Evolutionary conservation across 2,888 invertebrate genomes (phyloP).

Genomic region (Acleris emargana): DNA sequence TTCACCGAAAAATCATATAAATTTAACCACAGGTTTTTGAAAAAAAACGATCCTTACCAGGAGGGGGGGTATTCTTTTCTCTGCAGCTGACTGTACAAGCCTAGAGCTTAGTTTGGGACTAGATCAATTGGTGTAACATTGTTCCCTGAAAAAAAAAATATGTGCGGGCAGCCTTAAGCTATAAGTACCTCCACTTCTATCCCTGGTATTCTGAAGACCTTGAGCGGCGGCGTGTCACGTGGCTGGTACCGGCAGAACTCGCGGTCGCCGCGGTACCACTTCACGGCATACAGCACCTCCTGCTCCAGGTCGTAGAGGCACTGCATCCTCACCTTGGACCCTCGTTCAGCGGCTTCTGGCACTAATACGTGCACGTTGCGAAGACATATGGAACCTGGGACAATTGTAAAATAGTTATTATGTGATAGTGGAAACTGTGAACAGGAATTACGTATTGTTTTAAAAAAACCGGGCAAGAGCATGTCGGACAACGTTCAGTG

Average conservation of each 20-base stretch:
- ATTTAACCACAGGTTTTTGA: too few relatives aligned
- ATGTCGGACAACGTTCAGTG: too few relatives aligned
- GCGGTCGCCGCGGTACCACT: slow-evolving; percentile 86
- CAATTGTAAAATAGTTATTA: background rate
- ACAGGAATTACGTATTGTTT: too few relatives aligned
- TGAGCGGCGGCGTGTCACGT: slow-evolving; percentile 85
- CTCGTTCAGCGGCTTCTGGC: slow-evolving; percentile 86
- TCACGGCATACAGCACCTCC: slow-evolving; percentile 86
- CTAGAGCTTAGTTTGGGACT: too few relatives aligned
- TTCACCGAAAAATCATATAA: too few relatives aligned
- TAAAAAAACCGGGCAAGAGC: too few relatives aligned
- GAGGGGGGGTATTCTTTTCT: too few relatives aligned
- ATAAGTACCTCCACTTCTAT: slow-evolving; percentile 85
- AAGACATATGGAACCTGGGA: slow-evolving; percentile 69
- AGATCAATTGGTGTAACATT: too few relatives aligned
- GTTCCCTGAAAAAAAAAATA: too few relatives aligned
- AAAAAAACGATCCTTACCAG: too few relatives aligned
- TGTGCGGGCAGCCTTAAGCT: background rate
- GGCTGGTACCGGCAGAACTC: slow-evolving; percentile 87
- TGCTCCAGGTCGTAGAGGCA: slow-evolving; percentile 87
- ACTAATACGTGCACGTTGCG: slow-evolving; percentile 86
- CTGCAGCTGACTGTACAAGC: too few relatives aligned
- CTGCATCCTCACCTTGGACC: slow-evolving; percentile 85
- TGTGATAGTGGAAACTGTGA: too few relatives aligned
- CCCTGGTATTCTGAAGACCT: slow-evolving; percentile 85